These are phyloP conservation scores for Limenitis camilla DNA, from an alignment of 2,888 invertebrate genomes.

Conservation along the genomic window DNA sequence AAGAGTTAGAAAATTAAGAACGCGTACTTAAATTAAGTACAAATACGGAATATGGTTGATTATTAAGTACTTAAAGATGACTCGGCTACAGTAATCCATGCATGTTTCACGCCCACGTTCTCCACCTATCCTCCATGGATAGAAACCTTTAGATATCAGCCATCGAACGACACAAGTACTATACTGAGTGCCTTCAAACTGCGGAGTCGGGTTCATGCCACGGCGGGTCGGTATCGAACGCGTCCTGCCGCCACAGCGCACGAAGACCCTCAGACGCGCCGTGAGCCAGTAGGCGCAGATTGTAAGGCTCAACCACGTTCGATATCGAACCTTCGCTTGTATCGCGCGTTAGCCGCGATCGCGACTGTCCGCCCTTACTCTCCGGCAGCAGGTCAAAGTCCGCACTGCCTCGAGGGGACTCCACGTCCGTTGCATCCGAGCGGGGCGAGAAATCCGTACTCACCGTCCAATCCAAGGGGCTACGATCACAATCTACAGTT, in stretches of 20 bases:
- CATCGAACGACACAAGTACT: background rate
- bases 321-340: constrained; percentile 48
- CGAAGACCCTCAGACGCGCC: constrained; percentile 49
- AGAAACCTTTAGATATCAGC: no score
- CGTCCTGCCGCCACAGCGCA: constrained; percentile 68
- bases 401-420: constrained; percentile 46
- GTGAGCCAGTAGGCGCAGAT: constrained; percentile 57
- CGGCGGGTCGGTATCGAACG: constrained; percentile 60
- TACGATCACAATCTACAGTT: constrained; percentile 19
- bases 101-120: background rate
- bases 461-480: constrained; percentile 33
- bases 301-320: constrained; percentile 64
- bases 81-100: no score
- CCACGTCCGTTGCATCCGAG: constrained; percentile 58
- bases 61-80: background rate
- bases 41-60: background rate
- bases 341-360: constrained; percentile 33
- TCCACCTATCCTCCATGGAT: no score
- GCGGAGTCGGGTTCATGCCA: constrained; percentile 69
- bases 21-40: background rate
- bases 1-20: no score
- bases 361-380: constrained; percentile 34
- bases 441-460: constrained; percentile 56
- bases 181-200: constrained; percentile 41
- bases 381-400: constrained; percentile 50